Evolutionary conservation across 92 coral and sea anemone species (phyloP).

Genomic region (Montipora capitata): DNA sequence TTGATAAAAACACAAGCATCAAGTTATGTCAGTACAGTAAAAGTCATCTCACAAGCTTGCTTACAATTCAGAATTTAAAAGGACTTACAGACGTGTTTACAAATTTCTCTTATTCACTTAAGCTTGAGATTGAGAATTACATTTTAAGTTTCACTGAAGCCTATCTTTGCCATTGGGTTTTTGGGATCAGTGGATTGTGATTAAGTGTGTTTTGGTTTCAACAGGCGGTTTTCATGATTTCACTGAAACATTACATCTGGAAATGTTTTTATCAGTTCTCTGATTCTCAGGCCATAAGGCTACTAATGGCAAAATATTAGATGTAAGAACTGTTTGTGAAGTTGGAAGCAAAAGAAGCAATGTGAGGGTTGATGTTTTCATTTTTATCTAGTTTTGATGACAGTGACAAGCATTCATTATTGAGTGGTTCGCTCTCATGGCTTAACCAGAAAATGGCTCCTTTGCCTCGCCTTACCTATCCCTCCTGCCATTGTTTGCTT

Average conservation of each 20-base stretch:
- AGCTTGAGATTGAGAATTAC: conserved; percentile 6
- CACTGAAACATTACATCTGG: conserved; percentile 16
- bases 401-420: not conserved
- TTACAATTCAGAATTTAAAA: not conserved
- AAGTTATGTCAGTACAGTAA: not conserved
- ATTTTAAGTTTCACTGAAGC: not conserved
- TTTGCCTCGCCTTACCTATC: no score
- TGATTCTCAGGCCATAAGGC: conserved; percentile 6
- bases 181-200: not conserved
- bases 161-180: conserved; percentile 11
- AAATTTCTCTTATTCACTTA: not conserved
- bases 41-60: not conserved
- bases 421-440: no score
- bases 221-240: conserved; percentile 17
- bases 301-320: conserved; percentile 13
- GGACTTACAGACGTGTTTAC: not conserved
- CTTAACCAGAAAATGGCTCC: no score
- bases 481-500: no score
- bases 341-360: not conserved
- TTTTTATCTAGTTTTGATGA: not conserved
- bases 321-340: conserved; percentile 16
- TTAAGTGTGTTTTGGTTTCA: conserved; percentile 39
- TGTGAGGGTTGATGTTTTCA: not conserved
- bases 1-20: not conserved
- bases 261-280: not conserved